Evolutionary conservation across 2,797 vertebrate genomes (phyloP).

Genomic region (Falco novaeseelandiae): DNA sequence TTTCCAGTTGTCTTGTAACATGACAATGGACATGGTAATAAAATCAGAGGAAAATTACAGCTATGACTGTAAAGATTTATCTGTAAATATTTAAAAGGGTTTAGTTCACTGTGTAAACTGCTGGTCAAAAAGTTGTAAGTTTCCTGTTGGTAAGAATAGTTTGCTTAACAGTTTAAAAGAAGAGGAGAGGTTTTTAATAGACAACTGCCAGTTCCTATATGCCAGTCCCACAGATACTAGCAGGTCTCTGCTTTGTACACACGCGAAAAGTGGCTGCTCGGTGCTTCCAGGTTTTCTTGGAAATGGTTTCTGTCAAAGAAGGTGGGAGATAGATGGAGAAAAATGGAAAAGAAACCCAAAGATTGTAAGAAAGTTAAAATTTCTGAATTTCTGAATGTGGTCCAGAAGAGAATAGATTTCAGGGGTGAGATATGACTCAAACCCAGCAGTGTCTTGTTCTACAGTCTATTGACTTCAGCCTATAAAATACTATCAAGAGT

Average conservation of each 20-base stretch:
- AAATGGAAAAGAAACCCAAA: neutral
- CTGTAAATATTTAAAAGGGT: neutral
- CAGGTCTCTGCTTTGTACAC: neutral
- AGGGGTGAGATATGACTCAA: neutral
- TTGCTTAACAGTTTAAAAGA: neutral
- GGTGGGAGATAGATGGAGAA: neutral
- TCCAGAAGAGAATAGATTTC: neutral
- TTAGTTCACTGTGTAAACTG: neutral
- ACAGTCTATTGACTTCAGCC: neutral
- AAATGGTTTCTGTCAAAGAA: neutral
- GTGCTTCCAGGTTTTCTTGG: neutral
- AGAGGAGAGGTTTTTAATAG: neutral
- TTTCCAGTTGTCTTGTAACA: neutral
- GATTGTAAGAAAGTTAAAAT: neutral
- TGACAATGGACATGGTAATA: neutral
- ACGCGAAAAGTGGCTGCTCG: neutral
- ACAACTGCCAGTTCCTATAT: neutral
- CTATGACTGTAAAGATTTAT: neutral
- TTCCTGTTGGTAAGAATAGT: neutral
- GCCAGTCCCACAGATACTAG: neutral
- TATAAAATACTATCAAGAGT: neutral
- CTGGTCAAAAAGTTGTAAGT: neutral
- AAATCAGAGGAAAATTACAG: neutral
- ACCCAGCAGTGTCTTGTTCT: neutral
- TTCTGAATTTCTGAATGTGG: neutral